phyloP scores from a whole-genome alignment of 2,113 vertebrate species.

The Porphyrio hochstetteri region DNA sequence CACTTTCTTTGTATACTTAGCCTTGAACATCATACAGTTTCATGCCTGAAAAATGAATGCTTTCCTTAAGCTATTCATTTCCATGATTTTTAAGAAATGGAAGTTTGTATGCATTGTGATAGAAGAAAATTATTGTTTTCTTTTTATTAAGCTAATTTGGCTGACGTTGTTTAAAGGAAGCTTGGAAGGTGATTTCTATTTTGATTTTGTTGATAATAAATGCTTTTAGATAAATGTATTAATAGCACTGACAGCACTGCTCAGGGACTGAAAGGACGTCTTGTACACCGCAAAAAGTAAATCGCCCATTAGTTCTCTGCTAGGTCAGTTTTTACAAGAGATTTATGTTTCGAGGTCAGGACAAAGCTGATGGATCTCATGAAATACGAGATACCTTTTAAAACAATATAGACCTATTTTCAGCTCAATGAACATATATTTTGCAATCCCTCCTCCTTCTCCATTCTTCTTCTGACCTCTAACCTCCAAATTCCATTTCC shows the following conservation, averaged over 20 bases:
- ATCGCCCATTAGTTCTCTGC: not conserved
- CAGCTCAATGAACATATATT: constrained; percentile 31
- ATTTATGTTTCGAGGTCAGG: constrained; percentile 27
- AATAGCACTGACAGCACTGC: not conserved
- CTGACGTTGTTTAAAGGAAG: not conserved
- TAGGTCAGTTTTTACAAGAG: constrained; percentile 1
- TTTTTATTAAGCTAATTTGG: not conserved
- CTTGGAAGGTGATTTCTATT: not conserved
- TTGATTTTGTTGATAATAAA: not conserved
- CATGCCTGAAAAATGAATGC: not conserved
- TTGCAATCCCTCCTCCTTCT: not conserved
- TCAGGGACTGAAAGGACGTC: not conserved
- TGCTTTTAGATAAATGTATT: not conserved
- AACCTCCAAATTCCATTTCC: not conserved
- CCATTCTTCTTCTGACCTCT: constrained; percentile 15
- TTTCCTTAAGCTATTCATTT: not conserved
- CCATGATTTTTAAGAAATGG: not conserved
- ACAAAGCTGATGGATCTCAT: constrained; percentile 26
- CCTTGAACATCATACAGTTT: not conserved
- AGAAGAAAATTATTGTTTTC: not conserved
- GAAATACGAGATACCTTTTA: constrained; percentile 32
- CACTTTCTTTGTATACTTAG: not conserved
- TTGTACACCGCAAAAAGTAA: not conserved
- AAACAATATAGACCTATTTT: constrained; percentile 52
- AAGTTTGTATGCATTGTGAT: not conserved